Percentiles rank a stretch among this genome's conserved stretches.
These are phyloP conservation scores for Octodon degus DNA, from an alignment of 2,113 vertebrate species.

Conservation along the genomic window DNA sequence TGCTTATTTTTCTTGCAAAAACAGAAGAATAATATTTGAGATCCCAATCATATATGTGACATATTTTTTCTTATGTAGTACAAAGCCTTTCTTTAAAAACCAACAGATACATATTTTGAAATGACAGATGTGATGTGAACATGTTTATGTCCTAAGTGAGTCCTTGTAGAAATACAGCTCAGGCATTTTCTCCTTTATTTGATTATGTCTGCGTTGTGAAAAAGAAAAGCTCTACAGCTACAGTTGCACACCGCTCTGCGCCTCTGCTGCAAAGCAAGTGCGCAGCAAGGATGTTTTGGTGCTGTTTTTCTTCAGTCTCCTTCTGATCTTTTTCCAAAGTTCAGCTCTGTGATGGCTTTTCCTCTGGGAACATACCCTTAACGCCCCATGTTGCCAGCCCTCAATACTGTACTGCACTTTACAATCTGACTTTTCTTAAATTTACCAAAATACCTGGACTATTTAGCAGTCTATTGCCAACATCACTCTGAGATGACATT, in stretches of 20 bases:
- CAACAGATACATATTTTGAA: not conserved
- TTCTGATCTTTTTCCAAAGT: constrained; percentile 17
- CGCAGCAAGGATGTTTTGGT: not conserved
- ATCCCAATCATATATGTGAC: not conserved
- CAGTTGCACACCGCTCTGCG: not conserved
- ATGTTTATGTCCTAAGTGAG: not conserved
- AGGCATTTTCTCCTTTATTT: not conserved
- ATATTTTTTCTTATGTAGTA: not conserved
- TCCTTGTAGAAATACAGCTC: not conserved
- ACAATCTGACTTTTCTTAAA: not conserved
- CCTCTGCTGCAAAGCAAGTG: not conserved
- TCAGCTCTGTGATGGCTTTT: not conserved
- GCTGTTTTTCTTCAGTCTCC: not conserved
- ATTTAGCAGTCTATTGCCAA: not conserved
- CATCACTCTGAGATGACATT: not conserved
- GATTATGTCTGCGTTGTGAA: not conserved
- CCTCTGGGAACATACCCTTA: not conserved
- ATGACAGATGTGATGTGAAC: not conserved
- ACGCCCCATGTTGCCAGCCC: not conserved
- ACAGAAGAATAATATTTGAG: not conserved
- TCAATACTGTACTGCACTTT: not conserved
- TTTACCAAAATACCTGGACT: not conserved
- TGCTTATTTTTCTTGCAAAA: not conserved
- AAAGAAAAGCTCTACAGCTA: not conserved
- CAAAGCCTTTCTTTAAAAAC: not conserved